These are phyloP conservation scores for Notarius lentiginosus DNA, from an alignment of 2,113 vertebrate genomes.

Conservation along the genomic window DNA sequence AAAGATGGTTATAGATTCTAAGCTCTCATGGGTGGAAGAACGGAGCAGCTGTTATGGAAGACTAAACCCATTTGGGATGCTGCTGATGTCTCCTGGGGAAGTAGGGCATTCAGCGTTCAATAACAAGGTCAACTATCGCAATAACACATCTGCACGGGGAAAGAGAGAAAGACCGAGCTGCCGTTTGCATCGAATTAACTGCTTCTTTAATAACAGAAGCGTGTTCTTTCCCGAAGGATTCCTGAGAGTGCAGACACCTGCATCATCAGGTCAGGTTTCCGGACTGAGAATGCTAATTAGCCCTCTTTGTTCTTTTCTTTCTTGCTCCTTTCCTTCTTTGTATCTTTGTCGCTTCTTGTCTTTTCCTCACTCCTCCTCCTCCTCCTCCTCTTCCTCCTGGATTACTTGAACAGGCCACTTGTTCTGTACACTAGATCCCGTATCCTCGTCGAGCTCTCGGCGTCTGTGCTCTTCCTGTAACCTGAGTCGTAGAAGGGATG, in stretches of 20 bases:
- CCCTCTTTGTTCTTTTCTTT: constrained; percentile 8
- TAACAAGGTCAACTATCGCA: constrained; percentile 9
- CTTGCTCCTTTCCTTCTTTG: constrained; percentile 11
- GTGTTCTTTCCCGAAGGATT: neutral
- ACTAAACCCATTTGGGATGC: constrained; percentile 18
- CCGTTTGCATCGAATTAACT: neutral
- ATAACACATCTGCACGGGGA: neutral
- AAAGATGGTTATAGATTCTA: neutral
- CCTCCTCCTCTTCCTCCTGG: neutral
- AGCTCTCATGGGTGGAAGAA: neutral
- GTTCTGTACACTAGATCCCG: constrained; percentile 40
- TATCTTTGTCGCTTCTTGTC: neutral
- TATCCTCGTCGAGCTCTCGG: constrained; percentile 23
- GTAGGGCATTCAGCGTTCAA: neutral
- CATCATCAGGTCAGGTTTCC: constrained; percentile 39
- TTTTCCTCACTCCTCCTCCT: neutral
- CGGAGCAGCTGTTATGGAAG: constrained; percentile 21
- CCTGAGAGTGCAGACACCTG: constrained; percentile 40
- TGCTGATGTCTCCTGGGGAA: neutral
- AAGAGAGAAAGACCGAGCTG: neutral
- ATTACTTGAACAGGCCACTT: constrained; percentile 43
- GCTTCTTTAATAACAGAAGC: neutral
- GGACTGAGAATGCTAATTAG: constrained; percentile 40
- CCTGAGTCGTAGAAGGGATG: constrained; percentile 44
- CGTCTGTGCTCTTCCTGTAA: constrained; percentile 50